Percentiles rank a stretch among this genome's conserved stretches.
These are phyloP conservation scores for Myocastor coypus DNA, from an alignment of 2,113 vertebrate genomes.

Conservation along the genomic window DNA sequence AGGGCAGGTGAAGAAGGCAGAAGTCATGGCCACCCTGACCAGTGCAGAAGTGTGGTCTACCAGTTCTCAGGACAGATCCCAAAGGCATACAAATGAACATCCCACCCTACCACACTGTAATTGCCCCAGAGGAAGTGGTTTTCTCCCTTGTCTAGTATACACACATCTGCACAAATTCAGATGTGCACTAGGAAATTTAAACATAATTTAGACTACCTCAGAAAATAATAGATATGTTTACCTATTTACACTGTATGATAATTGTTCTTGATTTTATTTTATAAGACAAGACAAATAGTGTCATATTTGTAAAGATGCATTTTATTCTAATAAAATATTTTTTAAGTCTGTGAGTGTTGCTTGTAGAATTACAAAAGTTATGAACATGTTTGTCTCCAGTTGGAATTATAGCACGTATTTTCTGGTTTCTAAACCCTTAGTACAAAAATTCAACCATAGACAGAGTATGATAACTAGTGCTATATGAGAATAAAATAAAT, in stretches of 20 bases:
- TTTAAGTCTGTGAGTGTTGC: neutral
- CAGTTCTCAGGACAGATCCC: neutral
- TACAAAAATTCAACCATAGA: neutral
- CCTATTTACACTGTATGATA: neutral
- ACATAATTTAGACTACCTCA: neutral
- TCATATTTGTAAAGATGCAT: neutral
- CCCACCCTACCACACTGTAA: neutral
- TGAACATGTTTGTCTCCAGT: neutral
- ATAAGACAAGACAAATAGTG: neutral
- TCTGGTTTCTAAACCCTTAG: neutral
- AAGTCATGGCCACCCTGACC: neutral
- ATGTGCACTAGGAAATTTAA: neutral
- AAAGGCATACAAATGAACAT: too few species aligned
- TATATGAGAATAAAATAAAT: neutral
- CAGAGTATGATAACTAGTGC: neutral
- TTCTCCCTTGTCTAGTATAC: neutral
- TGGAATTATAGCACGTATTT: neutral
- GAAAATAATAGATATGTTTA: neutral
- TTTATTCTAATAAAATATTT: neutral
- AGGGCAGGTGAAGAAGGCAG: neutral
- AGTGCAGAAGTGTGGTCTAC: neutral
- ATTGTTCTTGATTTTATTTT: neutral
- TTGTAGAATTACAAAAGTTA: neutral
- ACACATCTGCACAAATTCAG: neutral
- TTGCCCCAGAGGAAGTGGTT: neutral